Conservation (phyloP, 2,797 vertebrate species). For the Enteromius paludinosus region DNA sequence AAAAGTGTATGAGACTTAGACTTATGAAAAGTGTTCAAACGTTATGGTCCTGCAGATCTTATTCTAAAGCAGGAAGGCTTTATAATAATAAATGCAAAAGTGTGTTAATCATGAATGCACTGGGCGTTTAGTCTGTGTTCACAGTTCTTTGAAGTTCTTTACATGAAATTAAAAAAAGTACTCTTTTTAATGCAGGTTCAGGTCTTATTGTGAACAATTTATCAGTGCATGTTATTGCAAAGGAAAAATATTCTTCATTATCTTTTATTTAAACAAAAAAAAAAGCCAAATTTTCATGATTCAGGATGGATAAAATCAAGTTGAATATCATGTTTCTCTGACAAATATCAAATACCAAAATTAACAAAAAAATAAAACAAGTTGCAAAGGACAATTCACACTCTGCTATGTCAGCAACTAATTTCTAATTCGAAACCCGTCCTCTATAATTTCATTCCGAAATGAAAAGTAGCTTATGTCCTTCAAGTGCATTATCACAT, state of each 20-base stretch:
- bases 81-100: constrained; percentile 21
- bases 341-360: not conserved
- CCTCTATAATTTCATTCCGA: constrained; percentile 3
- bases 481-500: constrained; percentile 20
- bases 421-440: not conserved
- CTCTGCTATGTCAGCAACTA: not conserved
- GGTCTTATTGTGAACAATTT: constrained; percentile 1
- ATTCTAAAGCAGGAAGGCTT: not conserved
- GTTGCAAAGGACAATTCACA: not conserved
- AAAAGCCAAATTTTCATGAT: not conserved
- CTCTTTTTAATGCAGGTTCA: not conserved
- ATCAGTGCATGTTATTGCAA: not conserved
- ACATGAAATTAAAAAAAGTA: not conserved
- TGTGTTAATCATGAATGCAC: constrained; percentile 6
- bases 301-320: not conserved
- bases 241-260: not conserved
- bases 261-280: not conserved
- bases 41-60: not conserved
- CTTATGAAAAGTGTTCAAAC: constrained; percentile 9
- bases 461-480: constrained; percentile 1
- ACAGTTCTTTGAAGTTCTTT: not conserved
- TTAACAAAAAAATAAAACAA: not conserved
- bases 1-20: constrained; percentile 2
- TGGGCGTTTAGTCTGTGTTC: not conserved
- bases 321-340: not conserved